Base-by-base conservation (phyloP, 2,888 invertebrate species). In the Monochamus alternatus region DNA sequence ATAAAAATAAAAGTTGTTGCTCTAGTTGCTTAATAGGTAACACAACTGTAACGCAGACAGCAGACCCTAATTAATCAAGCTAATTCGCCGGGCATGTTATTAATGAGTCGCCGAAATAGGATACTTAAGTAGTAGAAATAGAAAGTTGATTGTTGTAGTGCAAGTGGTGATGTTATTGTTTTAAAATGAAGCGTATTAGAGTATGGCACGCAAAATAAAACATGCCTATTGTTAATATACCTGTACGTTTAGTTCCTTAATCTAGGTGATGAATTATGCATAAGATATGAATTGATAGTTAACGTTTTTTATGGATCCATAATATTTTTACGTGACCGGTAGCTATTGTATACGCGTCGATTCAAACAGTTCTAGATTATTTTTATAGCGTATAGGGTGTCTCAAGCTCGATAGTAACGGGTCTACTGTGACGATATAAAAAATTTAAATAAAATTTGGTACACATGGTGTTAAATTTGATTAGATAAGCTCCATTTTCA, bases 131-230 rank as follows among this genome's bases (percentile, higher is more conserved):
- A 65, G 64, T 59, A 73, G 75, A 75, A 75, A 75, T 72, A 75
- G 75, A 75, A 75, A 75, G 75, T 68, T 64, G 75, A 60, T 72
- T 73, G 68, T 72, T 73, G 59, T 73, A 69, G 64, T 69, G 75
- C 72, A 75, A 68, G 73, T 75, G 72, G 68, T 73, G 51, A 58
- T 63, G 32, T 62, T 64, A 68, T 75, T 73, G 12, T 67, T 44
- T 73, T 51, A 58, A 69, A 73, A 68, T 65, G 73, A 67, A 71
- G 52, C 47, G 63, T 63, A 66, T 47, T 44, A 70, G 60, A 43
- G 55, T 30, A 71, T 14, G 51, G 55, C 32, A 69, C 58, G 32
- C 59, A 72, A 72, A 73, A 62, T 62, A 75, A 62, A 73, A 72
- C 73, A 66, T 44, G 47, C 55, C 75, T 32, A 71, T 75, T 75